phyloP scores from a whole-genome alignment of 2,888 invertebrate species.

The Lamproptera curius region DNA sequence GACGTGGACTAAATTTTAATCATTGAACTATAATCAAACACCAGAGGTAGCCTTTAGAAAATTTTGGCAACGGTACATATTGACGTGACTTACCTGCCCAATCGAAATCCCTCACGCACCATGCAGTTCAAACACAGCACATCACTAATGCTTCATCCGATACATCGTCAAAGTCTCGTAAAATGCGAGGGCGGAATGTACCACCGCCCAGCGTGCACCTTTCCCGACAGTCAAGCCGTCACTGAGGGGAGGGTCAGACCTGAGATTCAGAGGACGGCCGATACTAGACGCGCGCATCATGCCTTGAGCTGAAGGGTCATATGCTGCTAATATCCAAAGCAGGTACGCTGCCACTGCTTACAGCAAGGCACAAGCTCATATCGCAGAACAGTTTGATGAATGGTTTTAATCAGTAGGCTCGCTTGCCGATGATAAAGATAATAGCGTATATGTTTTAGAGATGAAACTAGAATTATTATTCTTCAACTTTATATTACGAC shows the following conservation, averaged over 20 bases:
- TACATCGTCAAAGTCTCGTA: constrained; percentile 33
- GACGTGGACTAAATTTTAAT: too few species aligned
- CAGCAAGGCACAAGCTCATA: too few species aligned
- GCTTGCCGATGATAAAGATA: too few species aligned
- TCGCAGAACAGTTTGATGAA: too few species aligned
- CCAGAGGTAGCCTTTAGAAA: too few species aligned
- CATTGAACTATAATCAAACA: too few species aligned
- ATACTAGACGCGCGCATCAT: constrained; percentile 67
- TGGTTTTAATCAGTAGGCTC: too few species aligned
- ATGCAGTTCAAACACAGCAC: constrained; percentile 45
- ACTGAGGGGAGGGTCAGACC: constrained; percentile 65
- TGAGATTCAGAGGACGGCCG: constrained; percentile 44
- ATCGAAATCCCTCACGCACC: constrained; percentile 36
- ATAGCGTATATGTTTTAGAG: too few species aligned
- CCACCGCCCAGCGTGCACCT: constrained; percentile 48
- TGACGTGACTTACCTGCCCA: constrained; percentile 14
- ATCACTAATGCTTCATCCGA: constrained; percentile 32
- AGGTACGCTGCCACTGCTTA: constrained; percentile 36
- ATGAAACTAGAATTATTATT: too few species aligned
- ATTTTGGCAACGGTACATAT: neutral
- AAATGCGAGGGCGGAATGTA: constrained; percentile 40
- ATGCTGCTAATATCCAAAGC: constrained; percentile 50
- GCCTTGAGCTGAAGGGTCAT: constrained; percentile 49
- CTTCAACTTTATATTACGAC: too few species aligned
- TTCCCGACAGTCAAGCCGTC: constrained; percentile 38